Evolutionary conservation across 2,113 vertebrate species (phyloP).

Genomic region (Rhinopithecus roxellana): DNA sequence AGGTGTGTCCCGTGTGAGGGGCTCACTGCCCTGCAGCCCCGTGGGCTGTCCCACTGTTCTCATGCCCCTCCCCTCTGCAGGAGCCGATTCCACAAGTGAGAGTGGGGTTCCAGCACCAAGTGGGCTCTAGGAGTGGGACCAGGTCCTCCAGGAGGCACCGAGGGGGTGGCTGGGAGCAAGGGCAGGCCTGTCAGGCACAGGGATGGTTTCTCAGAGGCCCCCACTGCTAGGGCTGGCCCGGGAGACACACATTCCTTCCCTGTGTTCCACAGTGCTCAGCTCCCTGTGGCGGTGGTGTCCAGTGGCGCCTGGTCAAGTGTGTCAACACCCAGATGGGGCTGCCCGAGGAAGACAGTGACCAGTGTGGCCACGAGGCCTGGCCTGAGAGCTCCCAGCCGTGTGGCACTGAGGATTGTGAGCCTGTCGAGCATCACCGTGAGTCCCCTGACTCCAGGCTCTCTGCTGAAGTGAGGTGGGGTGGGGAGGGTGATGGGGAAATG

Average conservation of each 20-base stretch:
- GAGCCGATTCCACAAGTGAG: background rate
- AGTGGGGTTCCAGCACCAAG: background rate
- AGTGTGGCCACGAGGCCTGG: conserved; percentile 87
- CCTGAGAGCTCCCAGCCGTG: conserved; percentile 90
- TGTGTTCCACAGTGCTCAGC: conserved; percentile 87
- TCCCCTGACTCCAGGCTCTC: background rate
- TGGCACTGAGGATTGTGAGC: conserved; percentile 86
- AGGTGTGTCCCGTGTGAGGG: background rate
- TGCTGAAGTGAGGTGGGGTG: accelerated
- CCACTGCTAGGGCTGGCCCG: accelerated
- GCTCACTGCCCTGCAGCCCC: background rate
- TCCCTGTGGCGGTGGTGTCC: conserved; percentile 90
- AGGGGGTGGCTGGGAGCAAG: background rate
- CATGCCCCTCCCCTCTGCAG: accelerated
- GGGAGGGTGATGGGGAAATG: background rate
- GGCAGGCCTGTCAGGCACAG: background rate
- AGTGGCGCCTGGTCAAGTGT: conserved; percentile 92
- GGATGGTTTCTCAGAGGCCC: background rate
- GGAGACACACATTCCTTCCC: background rate
- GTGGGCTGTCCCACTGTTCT: too few relatives aligned
- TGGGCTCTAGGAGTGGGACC: background rate
- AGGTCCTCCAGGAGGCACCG: background rate
- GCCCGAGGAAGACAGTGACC: conserved; percentile 82
- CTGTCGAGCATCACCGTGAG: conserved; percentile 83
- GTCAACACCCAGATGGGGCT: conserved; percentile 87